phyloP scores from a whole-genome alignment of 2,888 invertebrate species.

The Scaptomyza flava region DNA sequence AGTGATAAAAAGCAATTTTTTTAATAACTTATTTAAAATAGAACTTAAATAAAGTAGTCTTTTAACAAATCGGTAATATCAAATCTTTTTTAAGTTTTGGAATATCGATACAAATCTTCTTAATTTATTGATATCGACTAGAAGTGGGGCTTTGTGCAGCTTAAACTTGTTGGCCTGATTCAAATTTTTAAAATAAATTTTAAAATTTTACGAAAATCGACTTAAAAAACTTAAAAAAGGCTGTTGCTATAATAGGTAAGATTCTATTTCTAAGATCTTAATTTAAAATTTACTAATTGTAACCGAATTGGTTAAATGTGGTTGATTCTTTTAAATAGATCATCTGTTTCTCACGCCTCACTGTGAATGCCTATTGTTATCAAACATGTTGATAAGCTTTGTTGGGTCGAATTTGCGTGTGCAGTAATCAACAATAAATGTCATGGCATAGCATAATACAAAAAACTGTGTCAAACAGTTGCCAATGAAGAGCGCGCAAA shows the following conservation, averaged over 20 bases:
- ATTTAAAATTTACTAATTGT: no score
- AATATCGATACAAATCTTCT: neutral
- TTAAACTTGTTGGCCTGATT: neutral
- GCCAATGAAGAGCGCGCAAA: slow-evolving; percentile 55
- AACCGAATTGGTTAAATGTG: no score
- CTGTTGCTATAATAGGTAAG: no score
- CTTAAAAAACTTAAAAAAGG: no score
- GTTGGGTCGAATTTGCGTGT: slow-evolving; percentile 43
- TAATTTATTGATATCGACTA: neutral
- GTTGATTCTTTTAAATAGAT: neutral
- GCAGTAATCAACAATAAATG: slow-evolving; percentile 76
- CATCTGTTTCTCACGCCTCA: slow-evolving; percentile 35
- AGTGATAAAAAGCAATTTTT: neutral
- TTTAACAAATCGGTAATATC: neutral
- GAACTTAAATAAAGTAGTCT: neutral
- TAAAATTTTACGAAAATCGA: no score
- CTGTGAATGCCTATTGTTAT: slow-evolving; percentile 50
- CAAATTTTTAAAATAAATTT: neutral
- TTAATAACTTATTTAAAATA: neutral
- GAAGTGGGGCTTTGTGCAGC: neutral
- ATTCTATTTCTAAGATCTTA: no score
- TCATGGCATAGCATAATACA: slow-evolving; percentile 47
- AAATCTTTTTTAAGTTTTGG: neutral
- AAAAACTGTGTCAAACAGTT: slow-evolving; percentile 73
- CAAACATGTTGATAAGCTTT: slow-evolving; percentile 51